phyloP scores from a whole-genome alignment of 2,888 invertebrate genomes.

The Yponomeuta malinellus region DNA sequence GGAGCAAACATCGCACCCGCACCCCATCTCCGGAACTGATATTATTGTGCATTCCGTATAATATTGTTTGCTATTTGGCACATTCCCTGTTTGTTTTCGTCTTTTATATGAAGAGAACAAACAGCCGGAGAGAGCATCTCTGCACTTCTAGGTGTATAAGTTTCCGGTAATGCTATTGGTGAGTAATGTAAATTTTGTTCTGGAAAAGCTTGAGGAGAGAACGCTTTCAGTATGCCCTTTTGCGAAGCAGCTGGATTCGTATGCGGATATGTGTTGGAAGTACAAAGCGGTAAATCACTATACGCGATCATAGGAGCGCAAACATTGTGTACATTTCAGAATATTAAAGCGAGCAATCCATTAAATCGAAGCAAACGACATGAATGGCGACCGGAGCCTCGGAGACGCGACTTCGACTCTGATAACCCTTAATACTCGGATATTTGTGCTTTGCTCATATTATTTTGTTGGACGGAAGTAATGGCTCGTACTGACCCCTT shows the following conservation, averaged over 20 bases:
- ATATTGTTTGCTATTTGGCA: conserved; percentile 77
- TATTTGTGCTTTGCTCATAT: conserved; percentile 76
- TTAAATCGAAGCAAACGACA: conserved; percentile 56
- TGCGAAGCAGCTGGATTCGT: conserved; percentile 12
- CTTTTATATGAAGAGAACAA: conserved; percentile 71
- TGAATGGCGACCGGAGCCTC: conserved; percentile 54
- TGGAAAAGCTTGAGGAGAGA: conserved; percentile 19
- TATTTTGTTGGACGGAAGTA: conserved; percentile 56
- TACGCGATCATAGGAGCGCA: conserved; percentile 62
- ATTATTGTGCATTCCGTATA: conserved; percentile 77
- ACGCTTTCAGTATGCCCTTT: neutral
- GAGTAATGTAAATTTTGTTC: conserved; percentile 55
- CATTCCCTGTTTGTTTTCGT: conserved; percentile 74
- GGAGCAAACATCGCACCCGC: conserved; percentile 54
- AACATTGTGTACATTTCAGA: conserved; percentile 58
- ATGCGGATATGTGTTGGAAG: conserved; percentile 27
- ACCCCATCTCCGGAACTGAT: conserved; percentile 68
- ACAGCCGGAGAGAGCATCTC: conserved; percentile 60
- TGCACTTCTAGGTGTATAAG: conserved; percentile 48
- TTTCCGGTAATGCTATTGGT: conserved; percentile 56
- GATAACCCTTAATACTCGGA: conserved; percentile 75
- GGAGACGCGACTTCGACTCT: conserved; percentile 64
- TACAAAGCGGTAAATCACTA: conserved; percentile 57
- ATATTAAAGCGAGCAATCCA: conserved; percentile 74
- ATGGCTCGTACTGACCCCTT: conserved; percentile 52